Percentiles rank a stretch among this genome's conserved stretches.
Evolutionary conservation across 2,797 vertebrate species (phyloP).

Genomic region (Bryconaethiops microstoma): DNA sequence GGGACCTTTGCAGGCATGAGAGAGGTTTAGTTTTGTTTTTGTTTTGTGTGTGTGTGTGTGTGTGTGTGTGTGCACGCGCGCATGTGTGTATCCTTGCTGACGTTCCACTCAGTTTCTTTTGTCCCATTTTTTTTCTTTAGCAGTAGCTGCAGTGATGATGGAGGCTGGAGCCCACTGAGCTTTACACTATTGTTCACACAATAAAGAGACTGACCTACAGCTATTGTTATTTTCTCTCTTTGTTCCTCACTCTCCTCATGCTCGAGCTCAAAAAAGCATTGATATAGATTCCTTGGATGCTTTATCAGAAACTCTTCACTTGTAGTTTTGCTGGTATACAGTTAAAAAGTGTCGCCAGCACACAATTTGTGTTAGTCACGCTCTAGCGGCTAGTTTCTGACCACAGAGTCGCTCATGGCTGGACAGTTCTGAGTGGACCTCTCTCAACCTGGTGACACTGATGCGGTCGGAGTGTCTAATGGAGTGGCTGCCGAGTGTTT

Average conservation of each 20-base stretch:
- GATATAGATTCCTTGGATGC: not conserved
- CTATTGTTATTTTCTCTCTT: conserved; percentile 29
- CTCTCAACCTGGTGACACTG: too few species aligned
- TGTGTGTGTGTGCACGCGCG: not conserved
- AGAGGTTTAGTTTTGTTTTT: conserved; percentile 29
- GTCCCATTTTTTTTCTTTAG: conserved; percentile 21
- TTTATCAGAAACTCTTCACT: not conserved
- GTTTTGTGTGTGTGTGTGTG: not conserved
- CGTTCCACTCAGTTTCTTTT: conserved; percentile 39
- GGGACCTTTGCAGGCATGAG: conserved; percentile 14
- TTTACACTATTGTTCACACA: conserved; percentile 21
- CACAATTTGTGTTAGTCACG: too few species aligned
- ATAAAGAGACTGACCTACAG: conserved; percentile 22
- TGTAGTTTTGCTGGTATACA: not conserved
- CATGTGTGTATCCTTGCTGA: conserved; percentile 9
- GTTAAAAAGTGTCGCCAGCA: too few species aligned
- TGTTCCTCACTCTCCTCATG: not conserved
- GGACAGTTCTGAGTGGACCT: too few species aligned
- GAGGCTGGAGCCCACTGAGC: conserved; percentile 15
- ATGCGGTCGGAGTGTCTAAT: too few species aligned
- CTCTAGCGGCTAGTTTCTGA: too few species aligned
- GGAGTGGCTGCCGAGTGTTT: too few species aligned
- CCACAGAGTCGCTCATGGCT: too few species aligned
- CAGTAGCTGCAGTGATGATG: conserved; percentile 34
- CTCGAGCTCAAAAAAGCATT: not conserved